Conservation (phyloP, 1,140 invertebrate species). For the Leptinotarsa defecta region DNA sequence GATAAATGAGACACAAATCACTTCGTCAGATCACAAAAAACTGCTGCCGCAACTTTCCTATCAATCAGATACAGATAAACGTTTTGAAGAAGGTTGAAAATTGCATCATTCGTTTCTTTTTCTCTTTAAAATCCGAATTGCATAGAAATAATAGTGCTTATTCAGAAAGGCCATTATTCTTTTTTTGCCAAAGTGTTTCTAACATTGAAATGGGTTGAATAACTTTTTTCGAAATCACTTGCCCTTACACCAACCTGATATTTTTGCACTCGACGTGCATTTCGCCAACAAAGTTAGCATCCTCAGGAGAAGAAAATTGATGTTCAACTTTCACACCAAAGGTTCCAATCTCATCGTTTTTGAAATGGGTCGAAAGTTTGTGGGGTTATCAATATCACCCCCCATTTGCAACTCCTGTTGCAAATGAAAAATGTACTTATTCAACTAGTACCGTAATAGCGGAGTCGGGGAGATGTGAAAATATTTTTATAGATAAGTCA, state of each 20-base stretch:
- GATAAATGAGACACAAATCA: not conserved
- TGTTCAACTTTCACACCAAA: too few relatives aligned
- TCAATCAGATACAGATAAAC: too few relatives aligned
- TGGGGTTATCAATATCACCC: not conserved
- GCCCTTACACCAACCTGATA: too few relatives aligned
- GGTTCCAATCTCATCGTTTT: too few relatives aligned
- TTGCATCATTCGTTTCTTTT: too few relatives aligned
- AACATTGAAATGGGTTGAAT: not conserved
- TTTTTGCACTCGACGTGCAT: too few relatives aligned
- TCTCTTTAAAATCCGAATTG: not conserved
- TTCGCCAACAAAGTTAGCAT: too few relatives aligned
- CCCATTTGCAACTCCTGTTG: not conserved
- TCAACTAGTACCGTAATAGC: slow-evolving; percentile 10
- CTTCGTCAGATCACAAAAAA: too few relatives aligned
- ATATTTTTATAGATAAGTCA: slow-evolving; percentile 10
- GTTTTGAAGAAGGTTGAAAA: too few relatives aligned
- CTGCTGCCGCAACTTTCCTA: too few relatives aligned
- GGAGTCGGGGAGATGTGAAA: slow-evolving; percentile 11
- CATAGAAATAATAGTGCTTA: not conserved
- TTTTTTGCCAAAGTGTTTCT: not conserved
- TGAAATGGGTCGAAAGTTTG: not conserved
- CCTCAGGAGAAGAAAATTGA: too few relatives aligned
- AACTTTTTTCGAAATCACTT: too few relatives aligned
- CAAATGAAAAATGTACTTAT: not conserved
- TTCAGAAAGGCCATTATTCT: not conserved